These are phyloP conservation scores for Eilema caniola DNA, from an alignment of 2,888 invertebrate species.

Conservation along the genomic window DNA sequence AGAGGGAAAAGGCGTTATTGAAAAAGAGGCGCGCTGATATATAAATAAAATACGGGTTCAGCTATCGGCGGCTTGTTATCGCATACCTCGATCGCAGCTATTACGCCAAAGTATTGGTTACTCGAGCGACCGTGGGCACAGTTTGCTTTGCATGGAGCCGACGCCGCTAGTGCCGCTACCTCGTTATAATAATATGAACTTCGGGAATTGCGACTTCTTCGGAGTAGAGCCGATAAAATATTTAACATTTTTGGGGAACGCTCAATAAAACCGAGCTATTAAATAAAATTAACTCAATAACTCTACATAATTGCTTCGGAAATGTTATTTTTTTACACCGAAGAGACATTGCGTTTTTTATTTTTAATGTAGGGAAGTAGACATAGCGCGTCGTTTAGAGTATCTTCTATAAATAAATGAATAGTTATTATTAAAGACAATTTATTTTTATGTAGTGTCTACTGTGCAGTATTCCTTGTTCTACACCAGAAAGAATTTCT, in stretches of 20 bases:
- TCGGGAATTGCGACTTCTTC: constrained; percentile 81
- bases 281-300: constrained; percentile 38
- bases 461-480: constrained; percentile 68
- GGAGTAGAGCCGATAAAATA: constrained; percentile 72
- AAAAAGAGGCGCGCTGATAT: constrained; percentile 85
- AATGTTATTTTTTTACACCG: background rate
- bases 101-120: constrained; percentile 85
- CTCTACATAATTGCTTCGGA: constrained; percentile 27
- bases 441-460: constrained; percentile 24
- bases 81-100: constrained; percentile 84
- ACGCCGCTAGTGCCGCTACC: constrained; percentile 75
- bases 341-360: constrained; percentile 10
- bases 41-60: constrained; percentile 87
- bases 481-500: constrained; percentile 81
- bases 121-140: constrained; percentile 81
- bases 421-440: background rate
- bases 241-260: constrained; percentile 48
- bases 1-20: constrained; percentile 85
- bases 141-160: constrained; percentile 80
- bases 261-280: constrained; percentile 42
- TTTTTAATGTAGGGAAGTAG: background rate
- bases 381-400: too few species aligned
- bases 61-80: constrained; percentile 87
- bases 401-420: background rate
- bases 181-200: constrained; percentile 87